Conservation (phyloP, 2,797 vertebrate genomes). For the Ctenosaura bakeri region DNA sequence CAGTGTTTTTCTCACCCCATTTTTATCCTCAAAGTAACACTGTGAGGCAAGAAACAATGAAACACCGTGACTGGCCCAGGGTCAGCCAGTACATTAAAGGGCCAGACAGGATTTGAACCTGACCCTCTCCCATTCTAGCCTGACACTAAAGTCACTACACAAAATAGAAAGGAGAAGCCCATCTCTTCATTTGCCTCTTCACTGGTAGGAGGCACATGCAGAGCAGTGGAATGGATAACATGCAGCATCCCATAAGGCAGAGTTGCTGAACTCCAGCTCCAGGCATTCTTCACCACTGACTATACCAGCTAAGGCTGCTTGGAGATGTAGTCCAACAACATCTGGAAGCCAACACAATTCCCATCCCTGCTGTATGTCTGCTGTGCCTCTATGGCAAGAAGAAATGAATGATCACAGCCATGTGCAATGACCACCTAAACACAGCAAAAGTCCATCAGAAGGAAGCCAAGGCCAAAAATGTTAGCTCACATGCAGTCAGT, state of each 20-base stretch:
- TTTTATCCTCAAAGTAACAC: neutral
- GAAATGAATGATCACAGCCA: neutral
- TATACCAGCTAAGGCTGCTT: too few species aligned
- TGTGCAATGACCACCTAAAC: neutral
- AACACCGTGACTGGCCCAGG: neutral
- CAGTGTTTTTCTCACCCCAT: neutral
- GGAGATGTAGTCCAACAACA: too few species aligned
- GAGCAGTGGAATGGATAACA: neutral
- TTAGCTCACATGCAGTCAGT: neutral
- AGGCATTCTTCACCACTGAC: too few species aligned
- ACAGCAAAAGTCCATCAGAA: neutral
- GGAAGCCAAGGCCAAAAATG: neutral
- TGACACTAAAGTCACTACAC: neutral
- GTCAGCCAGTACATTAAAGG: neutral
- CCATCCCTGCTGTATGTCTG: neutral
- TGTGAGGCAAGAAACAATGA: neutral
- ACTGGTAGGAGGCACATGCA: neutral
- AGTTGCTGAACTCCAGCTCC: too few species aligned
- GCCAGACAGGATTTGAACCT: neutral
- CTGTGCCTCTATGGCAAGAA: neutral
- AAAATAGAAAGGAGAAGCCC: neutral
- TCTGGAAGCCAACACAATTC: too few species aligned
- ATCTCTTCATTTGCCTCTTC: too few species aligned
- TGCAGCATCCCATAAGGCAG: too few species aligned
- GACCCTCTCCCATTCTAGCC: neutral